Base-by-base conservation (phyloP, 2,113 vertebrate species). In the Amia ocellicauda region DNA sequence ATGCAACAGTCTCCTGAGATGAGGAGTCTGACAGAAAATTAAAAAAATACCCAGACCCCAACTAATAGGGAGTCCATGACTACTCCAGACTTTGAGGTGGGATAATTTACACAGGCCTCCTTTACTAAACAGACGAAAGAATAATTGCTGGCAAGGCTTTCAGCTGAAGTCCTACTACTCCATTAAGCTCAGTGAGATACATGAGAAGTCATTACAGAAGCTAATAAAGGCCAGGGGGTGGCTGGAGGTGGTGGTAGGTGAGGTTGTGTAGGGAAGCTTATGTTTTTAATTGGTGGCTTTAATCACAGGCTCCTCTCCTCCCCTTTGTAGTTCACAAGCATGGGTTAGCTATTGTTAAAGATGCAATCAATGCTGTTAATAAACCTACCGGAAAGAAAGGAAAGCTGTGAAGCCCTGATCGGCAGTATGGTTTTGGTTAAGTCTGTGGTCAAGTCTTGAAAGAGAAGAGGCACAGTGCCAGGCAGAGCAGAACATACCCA, bases 391-490 rank as follows among this genome's bases (percentile, higher is more conserved):
- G n/a, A 58, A 17, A 40, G 31, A 71, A 41, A 59, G 60, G 53
- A 59, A 58, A 49, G 45, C 45, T 14, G 27, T 36, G 26, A 4
- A 49, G 20, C 23, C 16, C 36, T 20, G 7, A 14, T 24, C 22
- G 36, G 19, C 52, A 55, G 74, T 70, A 69, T 79, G 70, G 84
- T 87, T 89, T 74, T 80, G 83, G 83, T 90, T 86, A 84, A 81
- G 81, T 79, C 84, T 86, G 75, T 81, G 85, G 85, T 80, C 69
- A 80, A 83, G 78, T 71, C 75, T 80, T 76, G 74, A 84, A 78
- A 81, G 75, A 82, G 74, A 49, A 77, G 76, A 69, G 74, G 78
- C 42, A 51, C 69, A 70, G 73, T 73, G 83, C 79, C 62, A 75
- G 76, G 81, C 66, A 56, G 80, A 78, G 84, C 79, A 80, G 83